Evolutionary conservation across 2,797 vertebrate genomes (phyloP).

Genomic region (Myioborus melanocephalus): DNA sequence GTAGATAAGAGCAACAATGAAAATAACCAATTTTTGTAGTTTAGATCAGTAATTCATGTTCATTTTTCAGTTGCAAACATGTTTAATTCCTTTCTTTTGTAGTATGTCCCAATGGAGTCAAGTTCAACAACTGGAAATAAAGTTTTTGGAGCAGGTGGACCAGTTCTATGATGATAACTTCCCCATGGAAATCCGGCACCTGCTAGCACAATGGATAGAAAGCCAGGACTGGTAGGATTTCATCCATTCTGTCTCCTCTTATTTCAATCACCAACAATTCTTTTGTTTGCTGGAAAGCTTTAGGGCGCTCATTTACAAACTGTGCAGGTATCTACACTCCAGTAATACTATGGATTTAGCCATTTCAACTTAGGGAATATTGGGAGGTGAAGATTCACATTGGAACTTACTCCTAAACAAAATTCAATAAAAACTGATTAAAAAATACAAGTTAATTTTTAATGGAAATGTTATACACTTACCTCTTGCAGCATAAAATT

Average conservation of each 20-base stretch:
- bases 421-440: background rate
- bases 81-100: slow-evolving; percentile 10
- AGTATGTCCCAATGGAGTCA: slow-evolving; percentile 98
- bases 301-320: background rate
- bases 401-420: background rate
- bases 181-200: slow-evolving; percentile 95
- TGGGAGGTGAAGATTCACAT: background rate
- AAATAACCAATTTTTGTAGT: background rate
- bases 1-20: background rate
- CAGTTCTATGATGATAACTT: slow-evolving; percentile 96
- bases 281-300: background rate
- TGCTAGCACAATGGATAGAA: slow-evolving; percentile 93
- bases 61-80: background rate
- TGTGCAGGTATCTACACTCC: background rate
- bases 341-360: background rate
- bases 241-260: background rate
- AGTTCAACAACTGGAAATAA: slow-evolving; percentile 92
- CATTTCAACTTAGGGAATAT: background rate
- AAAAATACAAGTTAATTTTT: background rate
- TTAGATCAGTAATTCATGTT: background rate
- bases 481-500: background rate
- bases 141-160: slow-evolving; percentile 94
- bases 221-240: slow-evolving; percentile 90
- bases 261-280: background rate
- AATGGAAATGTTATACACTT: background rate